These are phyloP conservation scores for Drosophila neoperkinsi DNA, from an alignment of 2,888 invertebrate genomes.

Conservation along the genomic window DNA sequence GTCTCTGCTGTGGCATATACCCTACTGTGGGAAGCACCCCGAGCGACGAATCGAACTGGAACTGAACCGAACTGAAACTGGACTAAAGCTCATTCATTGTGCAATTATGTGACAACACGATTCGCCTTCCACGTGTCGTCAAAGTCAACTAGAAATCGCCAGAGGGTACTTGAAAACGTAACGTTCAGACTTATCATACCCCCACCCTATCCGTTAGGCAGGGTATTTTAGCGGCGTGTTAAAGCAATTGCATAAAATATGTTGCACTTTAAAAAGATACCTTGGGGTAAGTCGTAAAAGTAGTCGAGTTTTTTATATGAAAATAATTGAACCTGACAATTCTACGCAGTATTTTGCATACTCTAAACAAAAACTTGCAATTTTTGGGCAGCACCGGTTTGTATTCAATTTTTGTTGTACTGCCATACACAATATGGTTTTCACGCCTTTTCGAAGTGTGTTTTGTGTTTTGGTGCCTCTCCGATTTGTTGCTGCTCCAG, in stretches of 20 bases:
- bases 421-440: conserved; percentile 42
- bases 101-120: conserved; percentile 69
- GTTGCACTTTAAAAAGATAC: neutral
- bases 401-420: neutral
- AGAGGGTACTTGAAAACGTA: conserved; percentile 45
- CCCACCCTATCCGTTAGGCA: neutral
- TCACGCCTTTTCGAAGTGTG: conserved; percentile 50
- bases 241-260: neutral
- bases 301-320: neutral
- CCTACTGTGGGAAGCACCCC: conserved; percentile 75
- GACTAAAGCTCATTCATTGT: conserved; percentile 58
- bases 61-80: conserved; percentile 14
- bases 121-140: conserved; percentile 12
- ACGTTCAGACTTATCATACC: neutral
- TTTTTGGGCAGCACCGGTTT: neutral
- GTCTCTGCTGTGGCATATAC: neutral
- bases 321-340: neutral
- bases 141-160: conserved; percentile 52
- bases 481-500: conserved; percentile 52
- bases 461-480: conserved; percentile 7
- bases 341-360: neutral
- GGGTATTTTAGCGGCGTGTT: conserved; percentile 15
- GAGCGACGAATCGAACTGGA: conserved; percentile 45
- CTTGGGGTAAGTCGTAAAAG: neutral
- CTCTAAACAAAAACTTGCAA: neutral